A percentile compares a stretch with the other conserved stretches of the same genome.
Evolutionary conservation across 1,140 invertebrate species (phyloP).

Genomic region (Pseudomyrmex dendroicus): DNA sequence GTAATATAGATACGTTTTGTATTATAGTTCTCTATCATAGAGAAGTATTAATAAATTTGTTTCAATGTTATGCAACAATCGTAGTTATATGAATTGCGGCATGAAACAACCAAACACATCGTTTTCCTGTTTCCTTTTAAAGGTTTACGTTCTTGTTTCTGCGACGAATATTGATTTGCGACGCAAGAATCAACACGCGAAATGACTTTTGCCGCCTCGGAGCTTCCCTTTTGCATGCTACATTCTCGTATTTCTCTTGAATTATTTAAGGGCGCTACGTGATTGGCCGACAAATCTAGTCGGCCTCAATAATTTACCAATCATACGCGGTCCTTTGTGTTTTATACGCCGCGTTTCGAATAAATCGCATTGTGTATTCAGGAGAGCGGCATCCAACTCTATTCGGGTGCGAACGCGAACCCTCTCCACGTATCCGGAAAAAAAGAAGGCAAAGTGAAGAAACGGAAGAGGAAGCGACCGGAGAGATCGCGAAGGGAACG

Average conservation of each 20-base stretch:
- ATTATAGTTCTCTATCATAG: constrained; percentile 77
- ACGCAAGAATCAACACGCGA: constrained; percentile 44
- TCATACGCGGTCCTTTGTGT: constrained; percentile 84
- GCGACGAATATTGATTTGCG: constrained; percentile 56
- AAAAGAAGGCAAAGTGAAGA: constrained; percentile 33
- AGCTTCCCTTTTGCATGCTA: constrained; percentile 61
- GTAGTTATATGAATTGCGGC: background rate
- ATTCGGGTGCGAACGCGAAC: constrained; percentile 74
- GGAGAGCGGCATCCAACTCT: constrained; percentile 80
- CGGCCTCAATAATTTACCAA: constrained; percentile 85
- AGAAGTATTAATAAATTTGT: constrained; percentile 75
- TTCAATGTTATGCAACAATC: constrained; percentile 75
- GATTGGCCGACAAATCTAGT: constrained; percentile 83
- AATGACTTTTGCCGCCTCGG: constrained; percentile 52
- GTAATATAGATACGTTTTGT: constrained; percentile 72
- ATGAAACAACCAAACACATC: background rate
- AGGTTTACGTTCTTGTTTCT: constrained; percentile 17
- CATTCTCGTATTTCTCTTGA: constrained; percentile 72
- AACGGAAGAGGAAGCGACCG: constrained; percentile 54
- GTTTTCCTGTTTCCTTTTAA: background rate
- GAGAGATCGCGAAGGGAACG: constrained; percentile 54
- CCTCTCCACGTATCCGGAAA: constrained; percentile 46
- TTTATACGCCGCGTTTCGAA: constrained; percentile 80
- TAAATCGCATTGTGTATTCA: constrained; percentile 85
- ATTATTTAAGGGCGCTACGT: constrained; percentile 84